Percentiles rank a stretch among this genome's conserved stretches.
Conservation (phyloP, 2,888 invertebrate species). For the Podabrus alpinus region DNA sequence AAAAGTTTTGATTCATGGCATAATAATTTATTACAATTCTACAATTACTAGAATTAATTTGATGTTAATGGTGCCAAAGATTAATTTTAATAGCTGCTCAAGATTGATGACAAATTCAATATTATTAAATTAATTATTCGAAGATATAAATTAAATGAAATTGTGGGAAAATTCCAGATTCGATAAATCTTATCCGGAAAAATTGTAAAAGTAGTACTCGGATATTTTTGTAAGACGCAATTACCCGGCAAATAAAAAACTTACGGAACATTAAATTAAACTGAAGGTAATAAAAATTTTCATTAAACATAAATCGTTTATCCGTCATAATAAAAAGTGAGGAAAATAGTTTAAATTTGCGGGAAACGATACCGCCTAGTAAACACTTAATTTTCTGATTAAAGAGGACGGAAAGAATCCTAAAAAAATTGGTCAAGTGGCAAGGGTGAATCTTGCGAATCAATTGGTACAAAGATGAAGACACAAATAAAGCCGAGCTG, state of each 20-base stretch:
- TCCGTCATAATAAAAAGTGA: neutral
- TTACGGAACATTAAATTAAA: neutral
- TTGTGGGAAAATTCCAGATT: neutral
- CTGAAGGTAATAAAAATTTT: neutral
- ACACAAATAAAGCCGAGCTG: slow-evolving; percentile 26
- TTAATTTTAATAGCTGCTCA: neutral
- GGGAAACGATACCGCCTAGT: neutral
- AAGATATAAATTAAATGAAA: neutral
- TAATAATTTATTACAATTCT: neutral
- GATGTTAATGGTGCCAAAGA: neutral
- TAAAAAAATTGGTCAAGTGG: neutral
- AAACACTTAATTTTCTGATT: neutral
- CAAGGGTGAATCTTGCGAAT: neutral
- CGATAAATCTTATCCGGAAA: neutral
- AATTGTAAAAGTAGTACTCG: neutral
- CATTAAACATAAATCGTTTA: neutral
- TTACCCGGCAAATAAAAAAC: neutral
- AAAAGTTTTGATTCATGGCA: neutral
- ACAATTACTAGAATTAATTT: neutral
- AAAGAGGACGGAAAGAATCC: neutral
- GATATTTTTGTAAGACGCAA: neutral
- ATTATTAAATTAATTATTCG: neutral
- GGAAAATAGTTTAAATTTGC: neutral
- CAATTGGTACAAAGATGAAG: neutral
- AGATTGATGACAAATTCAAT: neutral